Evolutionary conservation across 2,888 invertebrate species (phyloP).

Genomic region (Andrena camellia): DNA sequence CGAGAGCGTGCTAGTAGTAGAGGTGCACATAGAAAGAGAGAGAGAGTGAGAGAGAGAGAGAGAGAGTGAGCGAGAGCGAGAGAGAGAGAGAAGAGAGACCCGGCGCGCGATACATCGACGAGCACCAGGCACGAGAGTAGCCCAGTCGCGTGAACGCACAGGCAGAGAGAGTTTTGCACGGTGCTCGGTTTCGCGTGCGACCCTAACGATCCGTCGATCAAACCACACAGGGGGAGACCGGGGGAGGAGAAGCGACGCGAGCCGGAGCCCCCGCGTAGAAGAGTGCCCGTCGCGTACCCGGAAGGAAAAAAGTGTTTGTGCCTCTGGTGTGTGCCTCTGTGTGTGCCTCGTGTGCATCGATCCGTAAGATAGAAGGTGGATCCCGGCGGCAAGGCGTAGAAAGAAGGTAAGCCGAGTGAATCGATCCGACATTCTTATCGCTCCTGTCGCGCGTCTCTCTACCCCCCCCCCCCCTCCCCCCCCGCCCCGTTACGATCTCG

Average conservation of each 20-base stretch:
- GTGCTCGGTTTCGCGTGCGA: slow-evolving; percentile 70
- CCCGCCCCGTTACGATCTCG: not conserved
- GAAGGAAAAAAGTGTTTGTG: slow-evolving; percentile 40
- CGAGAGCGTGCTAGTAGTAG: slow-evolving; percentile 73
- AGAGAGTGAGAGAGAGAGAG: slow-evolving; percentile 20
- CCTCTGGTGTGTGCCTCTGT: slow-evolving; percentile 42
- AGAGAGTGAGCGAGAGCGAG: slow-evolving; percentile 17
- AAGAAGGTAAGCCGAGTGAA: slow-evolving; percentile 31
- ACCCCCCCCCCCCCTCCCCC: not conserved
- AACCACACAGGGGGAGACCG: slow-evolving; percentile 2
- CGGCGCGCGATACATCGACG: slow-evolving; percentile 31
- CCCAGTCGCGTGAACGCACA: slow-evolving; percentile 29
- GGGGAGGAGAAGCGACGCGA: slow-evolving; percentile 1
- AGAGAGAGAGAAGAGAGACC: slow-evolving; percentile 20
- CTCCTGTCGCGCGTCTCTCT: not conserved
- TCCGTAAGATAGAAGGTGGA: slow-evolving; percentile 45
- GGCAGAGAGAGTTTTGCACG: slow-evolving; percentile 47
- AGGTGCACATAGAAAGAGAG: slow-evolving; percentile 26
- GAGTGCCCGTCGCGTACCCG: slow-evolving; percentile 25
- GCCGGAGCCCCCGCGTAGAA: not conserved
- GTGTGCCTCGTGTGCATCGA: slow-evolving; percentile 57
- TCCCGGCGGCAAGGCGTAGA: slow-evolving; percentile 34
- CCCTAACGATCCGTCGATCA: slow-evolving; percentile 6
- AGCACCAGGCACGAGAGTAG: slow-evolving; percentile 25
- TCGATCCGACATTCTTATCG: not conserved